phyloP scores from a whole-genome alignment of 2,797 vertebrate genomes.

The Rhinichthys osculus region DNA sequence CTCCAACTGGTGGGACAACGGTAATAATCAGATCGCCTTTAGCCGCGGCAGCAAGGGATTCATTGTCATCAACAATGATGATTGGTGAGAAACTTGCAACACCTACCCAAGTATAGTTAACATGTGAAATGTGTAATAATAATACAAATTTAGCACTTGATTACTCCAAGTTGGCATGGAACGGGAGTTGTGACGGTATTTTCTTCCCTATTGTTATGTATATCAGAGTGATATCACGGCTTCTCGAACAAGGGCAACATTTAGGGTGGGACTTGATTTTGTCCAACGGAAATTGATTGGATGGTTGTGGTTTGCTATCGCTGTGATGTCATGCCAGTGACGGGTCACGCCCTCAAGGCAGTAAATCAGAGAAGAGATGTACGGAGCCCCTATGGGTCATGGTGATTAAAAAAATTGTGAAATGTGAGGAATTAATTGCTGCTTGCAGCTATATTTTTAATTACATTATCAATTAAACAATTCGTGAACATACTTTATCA shows the following conservation, averaged over 20 bases:
- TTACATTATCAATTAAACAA: neutral
- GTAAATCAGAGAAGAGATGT: neutral
- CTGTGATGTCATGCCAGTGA: neutral
- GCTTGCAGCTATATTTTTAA: too few relatives aligned
- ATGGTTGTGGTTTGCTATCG: neutral
- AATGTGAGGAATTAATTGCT: too few relatives aligned
- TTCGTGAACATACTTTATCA: neutral
- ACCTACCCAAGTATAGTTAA: neutral
- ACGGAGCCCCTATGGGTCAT: neutral
- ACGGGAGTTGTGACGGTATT: neutral
- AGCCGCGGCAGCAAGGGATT: constrained; percentile 89
- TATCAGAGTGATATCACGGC: neutral
- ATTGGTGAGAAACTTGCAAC: constrained; percentile 80
- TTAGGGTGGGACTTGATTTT: neutral
- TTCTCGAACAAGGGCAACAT: neutral
- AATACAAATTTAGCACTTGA: neutral
- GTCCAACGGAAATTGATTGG: neutral
- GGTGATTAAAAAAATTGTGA: neutral
- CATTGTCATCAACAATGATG: constrained; percentile 91
- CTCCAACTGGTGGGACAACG: constrained; percentile 94
- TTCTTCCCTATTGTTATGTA: neutral
- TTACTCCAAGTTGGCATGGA: neutral
- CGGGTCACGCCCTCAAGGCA: neutral
- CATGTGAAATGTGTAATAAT: neutral
- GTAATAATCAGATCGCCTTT: constrained; percentile 90